Base-by-base conservation (phyloP, 2,888 invertebrate genomes). In the Mesorhabditis spiculigera region DNA sequence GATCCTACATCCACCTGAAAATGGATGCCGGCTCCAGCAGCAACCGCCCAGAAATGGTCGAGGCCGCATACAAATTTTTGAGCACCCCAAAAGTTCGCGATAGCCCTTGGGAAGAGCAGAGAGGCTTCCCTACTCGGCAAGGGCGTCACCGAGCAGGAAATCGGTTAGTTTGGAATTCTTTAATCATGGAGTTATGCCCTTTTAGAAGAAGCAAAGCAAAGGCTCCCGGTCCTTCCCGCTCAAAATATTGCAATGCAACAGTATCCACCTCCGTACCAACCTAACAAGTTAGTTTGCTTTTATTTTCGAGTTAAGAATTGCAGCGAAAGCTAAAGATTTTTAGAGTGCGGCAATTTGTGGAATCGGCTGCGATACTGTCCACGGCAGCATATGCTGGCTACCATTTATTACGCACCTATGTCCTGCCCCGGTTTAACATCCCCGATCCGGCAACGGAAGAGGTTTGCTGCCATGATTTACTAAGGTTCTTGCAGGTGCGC, bases 391-490 rank as follows among this genome's bases (percentile, higher is more conserved):
- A 85, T 67, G 78, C 81, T 43, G 79, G 81, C 43, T 84, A 84
- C 71, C 73, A 78, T 45, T 80, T 85, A 63, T 71, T 84, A 28
- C 76, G 84, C 8, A 79, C 81, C 6, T 83, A 77, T 73, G 73
- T 85, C 41, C 71, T 85, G 28, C 85, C 85, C 5, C 74, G 75
- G 58, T 84, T 85, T 69, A 80, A 82, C 68, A 79, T 83, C 69
- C 79, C 82, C 43, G 81, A 83, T 68, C 81, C 82, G 42, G 83
- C 78, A 5, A 78, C 80, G 5, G 79, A 83, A 68, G 78, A 81
- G 50, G 63, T 76, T 28, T 28, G 28, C 28, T 3, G 28, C 28
- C 28, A 28, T 28, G 28, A 28, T 28, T 28, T 28, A 28, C 28
- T 28, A 28, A 28, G 28, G 28, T 28, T 28, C 28, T 28, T 28